Evolutionary conservation across 1,140 invertebrate genomes (phyloP).

Genomic region (Listronotus oregonensis): DNA sequence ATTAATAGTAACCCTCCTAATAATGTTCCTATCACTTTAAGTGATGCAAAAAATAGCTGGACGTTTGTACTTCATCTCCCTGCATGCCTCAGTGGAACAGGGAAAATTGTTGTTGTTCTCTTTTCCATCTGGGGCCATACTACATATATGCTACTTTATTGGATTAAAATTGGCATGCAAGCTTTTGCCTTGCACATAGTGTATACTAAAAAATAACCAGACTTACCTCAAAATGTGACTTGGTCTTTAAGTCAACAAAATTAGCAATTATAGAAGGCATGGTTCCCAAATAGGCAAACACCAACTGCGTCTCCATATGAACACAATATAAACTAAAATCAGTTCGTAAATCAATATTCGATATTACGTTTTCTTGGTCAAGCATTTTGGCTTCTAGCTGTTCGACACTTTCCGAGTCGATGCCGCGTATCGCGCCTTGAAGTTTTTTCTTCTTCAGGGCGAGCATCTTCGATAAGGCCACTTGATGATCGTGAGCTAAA

Average conservation of each 20-base stretch:
- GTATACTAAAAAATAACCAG: constrained; percentile 1
- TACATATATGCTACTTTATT: no score
- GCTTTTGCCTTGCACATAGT: no score
- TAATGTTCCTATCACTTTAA: no score
- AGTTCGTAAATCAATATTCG: constrained; percentile 71
- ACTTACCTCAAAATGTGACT: constrained; percentile 67
- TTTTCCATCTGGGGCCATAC: no score
- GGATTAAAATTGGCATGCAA: no score
- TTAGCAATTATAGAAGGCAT: constrained; percentile 66
- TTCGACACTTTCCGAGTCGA: constrained; percentile 68
- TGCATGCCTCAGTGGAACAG: no score
- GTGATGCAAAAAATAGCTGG: no score
- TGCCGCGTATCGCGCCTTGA: constrained; percentile 69
- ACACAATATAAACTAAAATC: constrained; percentile 74
- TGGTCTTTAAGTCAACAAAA: constrained; percentile 66
- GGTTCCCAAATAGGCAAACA: constrained; percentile 71
- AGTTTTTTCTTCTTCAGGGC: constrained; percentile 72
- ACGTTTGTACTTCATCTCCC: no score
- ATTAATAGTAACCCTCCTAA: no score
- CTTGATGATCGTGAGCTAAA: constrained; percentile 71
- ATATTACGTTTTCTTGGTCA: constrained; percentile 72
- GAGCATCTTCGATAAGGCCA: constrained; percentile 71
- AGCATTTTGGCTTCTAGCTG: constrained; percentile 71
- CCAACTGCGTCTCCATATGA: constrained; percentile 74
- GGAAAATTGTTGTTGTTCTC: no score